Evolutionary conservation across 1,140 invertebrate species (phyloP).

Genomic region (Temnothorax nylanderi): DNA sequence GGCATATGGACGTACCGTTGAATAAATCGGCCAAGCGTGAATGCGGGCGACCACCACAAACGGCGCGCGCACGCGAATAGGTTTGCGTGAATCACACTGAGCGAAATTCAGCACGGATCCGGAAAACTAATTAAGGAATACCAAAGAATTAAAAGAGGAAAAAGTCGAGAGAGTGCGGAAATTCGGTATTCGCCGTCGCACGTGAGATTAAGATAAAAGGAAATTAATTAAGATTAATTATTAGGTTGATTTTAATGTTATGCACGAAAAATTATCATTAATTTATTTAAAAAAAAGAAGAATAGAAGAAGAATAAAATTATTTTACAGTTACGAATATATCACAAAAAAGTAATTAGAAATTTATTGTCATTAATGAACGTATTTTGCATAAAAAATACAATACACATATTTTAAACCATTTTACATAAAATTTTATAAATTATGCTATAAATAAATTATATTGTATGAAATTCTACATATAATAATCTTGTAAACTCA

Average conservation of each 20-base stretch:
- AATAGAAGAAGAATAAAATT: neutral
- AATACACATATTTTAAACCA: neutral
- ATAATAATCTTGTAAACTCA: neutral
- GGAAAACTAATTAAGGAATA: constrained; percentile 17
- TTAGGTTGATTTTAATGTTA: neutral
- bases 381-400: neutral
- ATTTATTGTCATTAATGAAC: neutral
- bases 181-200: neutral
- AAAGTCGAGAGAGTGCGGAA: neutral
- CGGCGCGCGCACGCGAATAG: neutral
- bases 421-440: neutral
- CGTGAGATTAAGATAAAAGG: neutral
- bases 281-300: neutral
- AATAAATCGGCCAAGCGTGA: constrained; percentile 31
- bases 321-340: neutral
- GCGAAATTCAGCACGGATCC: neutral
- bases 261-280: neutral
- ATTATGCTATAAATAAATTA: neutral
- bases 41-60: neutral
- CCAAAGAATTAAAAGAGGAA: neutral
- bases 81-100: neutral
- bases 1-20: constrained; percentile 69
- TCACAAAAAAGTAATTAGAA: neutral
- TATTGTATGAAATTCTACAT: neutral
- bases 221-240: neutral